These are phyloP conservation scores for Desmodus rotundus DNA, from an alignment of 2,113 vertebrate genomes.

Conservation along the genomic window DNA sequence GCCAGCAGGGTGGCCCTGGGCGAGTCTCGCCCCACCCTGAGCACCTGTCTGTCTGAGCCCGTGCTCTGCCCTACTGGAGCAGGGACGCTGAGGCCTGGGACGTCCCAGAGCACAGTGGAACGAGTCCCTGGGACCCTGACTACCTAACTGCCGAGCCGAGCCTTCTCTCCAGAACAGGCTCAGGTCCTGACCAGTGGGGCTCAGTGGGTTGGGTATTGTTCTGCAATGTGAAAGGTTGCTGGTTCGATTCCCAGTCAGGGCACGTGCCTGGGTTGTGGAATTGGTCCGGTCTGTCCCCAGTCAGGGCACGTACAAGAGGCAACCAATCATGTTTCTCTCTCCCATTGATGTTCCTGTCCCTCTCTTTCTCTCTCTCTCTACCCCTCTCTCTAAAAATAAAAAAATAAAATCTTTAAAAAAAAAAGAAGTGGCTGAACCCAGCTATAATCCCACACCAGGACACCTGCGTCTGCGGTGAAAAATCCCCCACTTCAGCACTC, in stretches of 20 bases:
- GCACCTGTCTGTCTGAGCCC: neutral
- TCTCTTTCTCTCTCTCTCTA: neutral
- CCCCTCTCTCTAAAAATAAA: neutral
- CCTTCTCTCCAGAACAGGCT: neutral
- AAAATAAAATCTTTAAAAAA: too few species aligned
- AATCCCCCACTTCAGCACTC: accelerated
- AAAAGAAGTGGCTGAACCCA: neutral
- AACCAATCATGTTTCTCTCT: neutral
- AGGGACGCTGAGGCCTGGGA: neutral
- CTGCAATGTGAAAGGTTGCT: neutral
- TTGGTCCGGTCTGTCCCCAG: neutral
- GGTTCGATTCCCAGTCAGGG: neutral
- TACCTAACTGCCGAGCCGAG: neutral
- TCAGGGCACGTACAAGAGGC: neutral
- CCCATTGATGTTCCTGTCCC: neutral
- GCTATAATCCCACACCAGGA: neutral
- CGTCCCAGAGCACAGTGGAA: neutral
- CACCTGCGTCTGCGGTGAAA: accelerated
- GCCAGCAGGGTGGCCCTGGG: accelerated
- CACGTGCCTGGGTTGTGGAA: too few species aligned
- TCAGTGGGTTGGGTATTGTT: neutral
- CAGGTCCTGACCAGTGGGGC: neutral
- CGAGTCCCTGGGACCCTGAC: neutral
- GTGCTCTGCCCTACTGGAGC: too few species aligned
- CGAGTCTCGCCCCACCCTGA: too few species aligned